Base-by-base conservation (phyloP, 2,888 invertebrate genomes). In the Drosophila prostipennis region DNA sequence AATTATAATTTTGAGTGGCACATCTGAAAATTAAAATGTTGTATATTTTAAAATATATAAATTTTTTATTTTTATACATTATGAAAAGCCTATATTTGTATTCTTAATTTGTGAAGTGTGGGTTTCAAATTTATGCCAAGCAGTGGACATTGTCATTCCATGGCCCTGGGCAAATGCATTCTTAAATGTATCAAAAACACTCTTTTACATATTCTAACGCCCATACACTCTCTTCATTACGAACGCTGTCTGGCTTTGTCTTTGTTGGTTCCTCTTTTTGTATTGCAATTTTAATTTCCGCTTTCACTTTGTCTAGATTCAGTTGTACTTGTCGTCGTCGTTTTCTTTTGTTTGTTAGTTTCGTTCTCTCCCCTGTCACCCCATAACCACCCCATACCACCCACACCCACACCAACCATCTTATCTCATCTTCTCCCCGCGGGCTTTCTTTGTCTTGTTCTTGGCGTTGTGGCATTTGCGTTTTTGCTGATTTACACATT, bases 281-380 rank as follows among this genome's bases (percentile, higher is more conserved):
- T 87, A 87, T 72, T 84, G 79, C 87, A 85, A 78, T 85, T 85
- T 89, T 84, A 87, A 89, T 89, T 85, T 85, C 84, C 89, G 89
- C 74, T 81, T 85, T 81, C 82, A 87, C 85, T 83, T 86, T 88
- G 89, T 83, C 87, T 83, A 76, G 72, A 86, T 83, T 79, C 80
- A 69, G 65, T 80, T 72, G 76, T 80, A 69, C 78, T 72, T 60
- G 70, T 58, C 39, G 63, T 58, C 39, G 63, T 34, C 52, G 52
- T 36, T 49, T 67, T 54, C 67, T 59, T 60, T 72, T 76, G 61
- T 60, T 43, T 51, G 43, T 65, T 49, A 56, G 52, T 49, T 36
- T 16, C 32, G 43, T 34, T 14, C 58, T 23, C 7, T 16, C 49
- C 16, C 23, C 53, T 11, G 34, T 32, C 13, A 6, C 11, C 36